These are phyloP conservation scores for Conus ventricosus DNA, from an alignment of 1,140 invertebrate genomes.

Conservation along the genomic window DNA sequence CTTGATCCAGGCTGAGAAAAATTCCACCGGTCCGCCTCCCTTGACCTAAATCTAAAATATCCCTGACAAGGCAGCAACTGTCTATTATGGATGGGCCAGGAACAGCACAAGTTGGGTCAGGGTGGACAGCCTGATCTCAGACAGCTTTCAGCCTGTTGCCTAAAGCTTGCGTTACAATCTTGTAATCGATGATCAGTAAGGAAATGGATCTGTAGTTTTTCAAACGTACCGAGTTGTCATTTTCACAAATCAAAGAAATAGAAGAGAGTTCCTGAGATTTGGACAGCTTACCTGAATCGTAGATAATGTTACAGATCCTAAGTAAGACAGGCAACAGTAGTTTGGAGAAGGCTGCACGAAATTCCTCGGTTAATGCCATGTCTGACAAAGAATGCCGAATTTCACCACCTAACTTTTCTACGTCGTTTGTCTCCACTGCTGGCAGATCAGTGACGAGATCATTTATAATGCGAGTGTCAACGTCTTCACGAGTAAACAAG, in stretches of 20 bases:
- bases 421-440: not conserved
- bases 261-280: slow-evolving; percentile 34
- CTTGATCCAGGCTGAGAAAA: slow-evolving; percentile 26
- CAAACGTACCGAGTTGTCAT: slow-evolving; percentile 24
- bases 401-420: slow-evolving; percentile 33
- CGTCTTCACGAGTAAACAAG: slow-evolving; percentile 22
- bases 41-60: slow-evolving; percentile 40
- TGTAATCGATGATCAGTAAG: slow-evolving; percentile 40
- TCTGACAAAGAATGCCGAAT: slow-evolving; percentile 15
- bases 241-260: slow-evolving; percentile 47
- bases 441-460: slow-evolving; percentile 25
- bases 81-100: slow-evolving; percentile 37
- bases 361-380: slow-evolving; percentile 42
- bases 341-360: slow-evolving; percentile 41
- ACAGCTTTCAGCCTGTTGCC: slow-evolving; percentile 16
- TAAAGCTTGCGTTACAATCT: slow-evolving; percentile 39
- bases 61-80: slow-evolving; percentile 37
- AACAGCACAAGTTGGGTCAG: slow-evolving; percentile 43
- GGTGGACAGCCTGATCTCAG: slow-evolving; percentile 19
- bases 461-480: slow-evolving; percentile 20
- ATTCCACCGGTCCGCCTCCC: slow-evolving; percentile 18
- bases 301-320: slow-evolving; percentile 12
- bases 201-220: slow-evolving; percentile 49
- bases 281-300: slow-evolving; percentile 25
- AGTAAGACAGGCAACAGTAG: slow-evolving; percentile 18